A percentile compares a stretch with the other conserved stretches of the same genome.
These are phyloP conservation scores for Galbula dea DNA, from an alignment of 2,113 vertebrate species.

Conservation along the genomic window DNA sequence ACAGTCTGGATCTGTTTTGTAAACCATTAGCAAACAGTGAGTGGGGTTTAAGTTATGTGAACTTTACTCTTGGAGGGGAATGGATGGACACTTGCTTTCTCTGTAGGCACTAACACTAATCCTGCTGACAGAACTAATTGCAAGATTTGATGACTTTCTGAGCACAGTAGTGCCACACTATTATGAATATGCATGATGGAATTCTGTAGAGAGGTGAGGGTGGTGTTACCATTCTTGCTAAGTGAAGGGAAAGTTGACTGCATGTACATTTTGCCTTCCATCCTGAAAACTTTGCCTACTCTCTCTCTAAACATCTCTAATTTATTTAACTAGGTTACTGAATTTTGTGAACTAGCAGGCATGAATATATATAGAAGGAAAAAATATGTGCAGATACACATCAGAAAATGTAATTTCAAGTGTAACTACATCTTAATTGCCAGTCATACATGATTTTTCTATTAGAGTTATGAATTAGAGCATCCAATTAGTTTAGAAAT, in stretches of 20 bases:
- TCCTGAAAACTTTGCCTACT: background rate
- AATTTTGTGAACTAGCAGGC: background rate
- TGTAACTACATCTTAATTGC: background rate
- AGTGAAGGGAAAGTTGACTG: background rate
- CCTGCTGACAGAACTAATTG: background rate
- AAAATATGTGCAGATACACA: background rate
- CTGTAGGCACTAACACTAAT: background rate
- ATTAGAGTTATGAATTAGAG: background rate
- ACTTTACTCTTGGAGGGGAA: background rate
- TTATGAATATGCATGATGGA: background rate
- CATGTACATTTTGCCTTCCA: background rate
- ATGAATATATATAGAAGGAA: background rate
- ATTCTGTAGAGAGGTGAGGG: background rate
- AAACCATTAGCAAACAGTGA: background rate
- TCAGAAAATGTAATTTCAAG: background rate
- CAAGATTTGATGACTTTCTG: background rate
- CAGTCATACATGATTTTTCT: background rate
- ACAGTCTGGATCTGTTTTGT: background rate
- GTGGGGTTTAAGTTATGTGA: background rate
- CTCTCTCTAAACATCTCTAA: background rate
- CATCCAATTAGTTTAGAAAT: background rate
- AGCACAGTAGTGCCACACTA: background rate
- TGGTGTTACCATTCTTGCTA: background rate
- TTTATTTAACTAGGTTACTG: background rate
- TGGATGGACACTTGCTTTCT: background rate